phyloP scores from a whole-genome alignment of 2,113 vertebrate species.

The Chiloscyllium plagiosum region DNA sequence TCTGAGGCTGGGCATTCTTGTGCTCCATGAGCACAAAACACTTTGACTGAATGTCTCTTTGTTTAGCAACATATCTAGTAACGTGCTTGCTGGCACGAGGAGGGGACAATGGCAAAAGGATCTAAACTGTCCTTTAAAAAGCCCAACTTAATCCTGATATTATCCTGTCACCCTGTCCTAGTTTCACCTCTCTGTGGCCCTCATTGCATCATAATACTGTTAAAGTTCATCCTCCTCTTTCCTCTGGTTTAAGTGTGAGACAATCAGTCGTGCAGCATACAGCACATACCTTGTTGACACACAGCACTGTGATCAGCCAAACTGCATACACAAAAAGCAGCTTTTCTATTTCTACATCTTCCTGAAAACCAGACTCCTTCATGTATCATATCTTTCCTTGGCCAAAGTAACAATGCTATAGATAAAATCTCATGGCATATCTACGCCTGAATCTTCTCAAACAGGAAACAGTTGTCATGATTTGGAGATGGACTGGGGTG shows the following conservation, averaged over 20 bases:
- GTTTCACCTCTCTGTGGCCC: background rate
- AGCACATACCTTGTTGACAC: background rate
- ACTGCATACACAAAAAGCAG: background rate
- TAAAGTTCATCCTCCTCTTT: background rate
- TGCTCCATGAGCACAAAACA: background rate
- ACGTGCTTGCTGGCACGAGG: background rate
- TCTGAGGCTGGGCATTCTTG: background rate
- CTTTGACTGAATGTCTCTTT: background rate
- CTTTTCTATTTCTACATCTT: background rate
- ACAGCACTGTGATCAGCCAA: background rate
- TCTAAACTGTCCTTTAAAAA: background rate
- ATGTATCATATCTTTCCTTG: background rate
- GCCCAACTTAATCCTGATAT: background rate
- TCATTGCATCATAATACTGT: background rate
- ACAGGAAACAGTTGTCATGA: too few species aligned
- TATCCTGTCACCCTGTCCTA: background rate
- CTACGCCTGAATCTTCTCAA: background rate
- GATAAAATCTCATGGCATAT: background rate
- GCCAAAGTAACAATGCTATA: background rate
- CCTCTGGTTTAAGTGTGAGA: background rate
- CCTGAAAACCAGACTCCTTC: background rate
- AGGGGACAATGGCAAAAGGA: background rate
- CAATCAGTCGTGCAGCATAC: background rate
- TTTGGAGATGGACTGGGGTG: too few species aligned
- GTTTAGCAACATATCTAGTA: background rate